Evolutionary conservation across 2,888 invertebrate species (phyloP), one percentile per base, ranked within the genome.

Genomic region (Coenonympha arcania): DNA sequence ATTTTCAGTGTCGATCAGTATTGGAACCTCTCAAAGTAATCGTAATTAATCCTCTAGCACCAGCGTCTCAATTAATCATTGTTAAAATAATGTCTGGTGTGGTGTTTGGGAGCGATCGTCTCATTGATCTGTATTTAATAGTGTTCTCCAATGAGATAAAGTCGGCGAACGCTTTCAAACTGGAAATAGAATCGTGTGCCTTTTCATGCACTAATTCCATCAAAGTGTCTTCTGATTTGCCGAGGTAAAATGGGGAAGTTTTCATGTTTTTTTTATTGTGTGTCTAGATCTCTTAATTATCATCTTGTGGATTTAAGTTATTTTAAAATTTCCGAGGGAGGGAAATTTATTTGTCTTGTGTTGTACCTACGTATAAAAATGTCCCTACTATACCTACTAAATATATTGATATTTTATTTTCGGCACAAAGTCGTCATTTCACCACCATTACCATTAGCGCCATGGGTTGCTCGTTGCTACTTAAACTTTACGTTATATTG

Each of bases 11-110:
- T 18, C 55, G 52, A 9, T 54, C 62, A 33, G 49, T 61, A 22
- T 40, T 60, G 18, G 46, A 62, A 28, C 73, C 79, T 33, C n/a
- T 81, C 54, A 74, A 63, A 65, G 73, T 84, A 47, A 53, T 80
- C 42, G 45, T 84, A 20, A 63, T 77, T 40, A 83, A 84, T 63
- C 73, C 83, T 5, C 65, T 82, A 18, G 52, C 63, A 15, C 60
- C 69, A 5, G 63, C 74, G 22, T 68, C 76, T 24, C 66, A 71
- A 55, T 59, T 83, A 58, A 47, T 69, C 31, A 63, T 71, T 15
- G 52, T 67, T 22, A 83, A 79, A 68, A 73, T 83, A 36, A 61
- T 84, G 57, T 68, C 69, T 6, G 84, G 85, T 18, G 30, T 48
- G 18, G 62, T 79, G 31, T 85, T 85, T 60, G 81, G 84, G 6